Percentiles rank a stretch among this genome's conserved stretches.
Evolutionary conservation across 1,140 invertebrate genomes (phyloP).

Genomic region (Metaphire vulgaris): DNA sequence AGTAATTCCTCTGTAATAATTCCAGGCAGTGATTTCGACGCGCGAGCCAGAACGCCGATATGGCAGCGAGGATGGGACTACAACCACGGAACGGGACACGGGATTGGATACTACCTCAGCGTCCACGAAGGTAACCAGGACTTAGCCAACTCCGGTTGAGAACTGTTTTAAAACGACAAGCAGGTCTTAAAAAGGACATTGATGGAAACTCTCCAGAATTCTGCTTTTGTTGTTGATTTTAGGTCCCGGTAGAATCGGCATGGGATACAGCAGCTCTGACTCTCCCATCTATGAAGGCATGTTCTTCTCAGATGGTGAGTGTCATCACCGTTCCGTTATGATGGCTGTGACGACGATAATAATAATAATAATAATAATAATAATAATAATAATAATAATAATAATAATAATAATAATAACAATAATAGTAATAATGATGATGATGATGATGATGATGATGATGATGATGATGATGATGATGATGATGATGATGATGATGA

Average conservation of each 20-base stretch:
- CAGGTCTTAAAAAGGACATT: no score
- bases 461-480: slow-evolving; percentile 30
- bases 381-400: neutral
- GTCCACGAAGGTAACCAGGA: slow-evolving; percentile 73
- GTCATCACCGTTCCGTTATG: no score
- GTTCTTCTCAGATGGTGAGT: slow-evolving; percentile 49
- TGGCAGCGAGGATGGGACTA: slow-evolving; percentile 92
- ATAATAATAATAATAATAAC: neutral
- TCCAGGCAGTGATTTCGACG: slow-evolving; percentile 59
- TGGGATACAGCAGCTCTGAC: neutral
- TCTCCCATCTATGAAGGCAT: slow-evolving; percentile 33
- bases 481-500: slow-evolving; percentile 27
- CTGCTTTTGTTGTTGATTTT: no score
- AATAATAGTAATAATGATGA: slow-evolving; percentile 22
- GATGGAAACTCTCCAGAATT: no score
- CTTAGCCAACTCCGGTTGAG: neutral
- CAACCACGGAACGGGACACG: slow-evolving; percentile 92
- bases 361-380: neutral
- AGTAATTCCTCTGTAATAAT: no score
- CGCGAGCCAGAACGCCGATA: slow-evolving; percentile 70
- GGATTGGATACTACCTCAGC: slow-evolving; percentile 87
- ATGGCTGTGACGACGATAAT: no score
- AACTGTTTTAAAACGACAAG: no score
- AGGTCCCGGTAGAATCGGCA: slow-evolving; percentile 22
- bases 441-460: slow-evolving; percentile 31